A percentile compares a stretch with the other conserved stretches of the same genome.
Evolutionary conservation across 1,140 invertebrate species (phyloP).

Genomic region (Paracyclopina nana): DNA sequence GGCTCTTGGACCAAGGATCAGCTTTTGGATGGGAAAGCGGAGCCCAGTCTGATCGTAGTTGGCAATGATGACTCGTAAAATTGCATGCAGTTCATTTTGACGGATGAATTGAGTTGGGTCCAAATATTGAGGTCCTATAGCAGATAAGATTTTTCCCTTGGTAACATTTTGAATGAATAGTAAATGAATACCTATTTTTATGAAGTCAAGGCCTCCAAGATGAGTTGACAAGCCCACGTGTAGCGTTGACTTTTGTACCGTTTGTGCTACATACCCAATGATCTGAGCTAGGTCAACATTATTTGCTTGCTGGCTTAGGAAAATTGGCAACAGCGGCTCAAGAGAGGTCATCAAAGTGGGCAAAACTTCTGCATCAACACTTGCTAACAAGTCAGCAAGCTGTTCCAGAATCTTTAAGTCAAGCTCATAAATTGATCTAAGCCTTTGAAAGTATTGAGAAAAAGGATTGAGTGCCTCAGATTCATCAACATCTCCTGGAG

Average conservation of each 20-base stretch:
- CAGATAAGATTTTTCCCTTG: too few species aligned
- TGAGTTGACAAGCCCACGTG: neutral
- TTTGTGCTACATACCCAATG: neutral
- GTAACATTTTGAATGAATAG: too few species aligned
- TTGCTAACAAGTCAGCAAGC: neutral
- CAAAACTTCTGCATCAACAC: neutral
- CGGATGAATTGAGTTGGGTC: too few species aligned
- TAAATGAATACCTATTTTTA: neutral
- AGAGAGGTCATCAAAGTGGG: neutral
- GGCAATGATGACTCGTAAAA: too few species aligned
- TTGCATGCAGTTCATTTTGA: too few species aligned
- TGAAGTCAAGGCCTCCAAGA: neutral
- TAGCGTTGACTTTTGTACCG: neutral
- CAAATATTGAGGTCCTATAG: too few species aligned
- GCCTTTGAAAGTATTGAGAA: too few species aligned
- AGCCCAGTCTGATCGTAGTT: too few species aligned
- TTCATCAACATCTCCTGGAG: too few species aligned
- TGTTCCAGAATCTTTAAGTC: neutral
- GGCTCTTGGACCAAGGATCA: too few species aligned
- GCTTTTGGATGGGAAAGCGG: too few species aligned
- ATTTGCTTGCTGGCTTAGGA: neutral
- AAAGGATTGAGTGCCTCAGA: too few species aligned
- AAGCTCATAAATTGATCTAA: slow-evolving; percentile 2
- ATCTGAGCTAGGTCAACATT: neutral
- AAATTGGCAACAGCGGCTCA: neutral